These are phyloP conservation scores for Odocoileus hemionus DNA, from an alignment of 2,113 vertebrate genomes.

Conservation along the genomic window DNA sequence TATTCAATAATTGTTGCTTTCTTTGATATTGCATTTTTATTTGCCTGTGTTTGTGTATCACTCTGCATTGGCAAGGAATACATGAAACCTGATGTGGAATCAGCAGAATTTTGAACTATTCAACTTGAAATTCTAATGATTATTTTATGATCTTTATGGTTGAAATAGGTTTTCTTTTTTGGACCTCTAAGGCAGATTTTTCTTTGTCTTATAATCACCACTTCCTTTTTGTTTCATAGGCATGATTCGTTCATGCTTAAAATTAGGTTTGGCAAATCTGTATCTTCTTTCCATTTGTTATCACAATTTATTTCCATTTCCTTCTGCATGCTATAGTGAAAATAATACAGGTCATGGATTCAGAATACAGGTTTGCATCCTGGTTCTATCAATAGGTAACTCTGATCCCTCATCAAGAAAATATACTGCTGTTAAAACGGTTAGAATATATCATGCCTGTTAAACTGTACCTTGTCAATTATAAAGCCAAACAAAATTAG, in stretches of 20 bases:
- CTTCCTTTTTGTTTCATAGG: neutral
- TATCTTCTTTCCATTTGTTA: neutral
- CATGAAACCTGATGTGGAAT: neutral
- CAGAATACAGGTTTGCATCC: neutral
- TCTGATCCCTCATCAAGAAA: neutral
- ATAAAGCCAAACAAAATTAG: neutral
- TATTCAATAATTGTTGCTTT: neutral
- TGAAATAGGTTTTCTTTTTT: neutral
- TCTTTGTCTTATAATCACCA: neutral
- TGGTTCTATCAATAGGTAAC: neutral
- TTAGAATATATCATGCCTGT: neutral
- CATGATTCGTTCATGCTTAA: neutral
- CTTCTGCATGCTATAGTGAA: neutral
- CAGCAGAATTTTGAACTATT: neutral
- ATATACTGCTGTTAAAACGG: neutral
- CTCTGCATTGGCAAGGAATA: neutral
- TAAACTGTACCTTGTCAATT: neutral
- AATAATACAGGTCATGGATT: neutral
- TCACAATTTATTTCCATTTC: neutral
- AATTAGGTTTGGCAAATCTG: neutral
- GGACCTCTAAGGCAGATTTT: neutral
- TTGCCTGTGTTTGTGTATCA: neutral
- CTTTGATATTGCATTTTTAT: neutral
- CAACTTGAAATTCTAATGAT: neutral
- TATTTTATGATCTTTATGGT: neutral